Base-by-base conservation (phyloP, 2,797 vertebrate species). In the Myiothlypis coronata region DNA sequence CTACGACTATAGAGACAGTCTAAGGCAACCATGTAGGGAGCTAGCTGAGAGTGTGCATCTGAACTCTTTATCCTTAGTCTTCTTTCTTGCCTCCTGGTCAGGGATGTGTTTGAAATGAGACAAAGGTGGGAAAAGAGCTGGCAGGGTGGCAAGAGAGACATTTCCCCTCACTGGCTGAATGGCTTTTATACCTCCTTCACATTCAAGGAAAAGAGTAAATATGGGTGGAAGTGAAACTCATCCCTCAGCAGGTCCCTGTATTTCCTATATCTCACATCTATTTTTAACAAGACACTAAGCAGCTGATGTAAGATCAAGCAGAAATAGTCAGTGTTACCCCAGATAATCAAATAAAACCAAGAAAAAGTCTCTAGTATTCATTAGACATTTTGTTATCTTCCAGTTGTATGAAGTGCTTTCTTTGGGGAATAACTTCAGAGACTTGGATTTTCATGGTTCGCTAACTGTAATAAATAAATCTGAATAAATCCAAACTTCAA, bases 401-500 rank as follows among this genome's bases (percentile, higher is more conserved):
- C 55, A 64, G 43, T 55, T 80, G 32, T 81, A 91, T 78, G 74
- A 91, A 94, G 78, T 68, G 55, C 64, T 69, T 86, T 94, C 96
- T 96, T 89, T 93, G 47, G 87, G 91, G 93, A 96, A 74, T 83
- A 81, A 79, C 79, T 75, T 88, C 93, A 96, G 70, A 94, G 90
- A 52, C 79, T 79, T 95, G 93, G 92, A 90, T 93, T 94, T 95
- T 96, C 92, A 77, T 95, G 92, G 83, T 90, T 95, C 59, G 12
- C 88, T 95, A 86, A 94, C 49, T 35, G 76, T 88, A 94, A 96
- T 92, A 97, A 95, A 96, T 94, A 97, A 97, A 97, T 97, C 94
- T 96, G 83, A 85, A 91, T 93, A 80, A 87, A 83, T 94, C 91
- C 94, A 93, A 91, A 67, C 83, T 96, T 94, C 91, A 94, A 17